Evolutionary conservation across 1,140 invertebrate genomes (phyloP).

Genomic region (Drosophila saltans): DNA sequence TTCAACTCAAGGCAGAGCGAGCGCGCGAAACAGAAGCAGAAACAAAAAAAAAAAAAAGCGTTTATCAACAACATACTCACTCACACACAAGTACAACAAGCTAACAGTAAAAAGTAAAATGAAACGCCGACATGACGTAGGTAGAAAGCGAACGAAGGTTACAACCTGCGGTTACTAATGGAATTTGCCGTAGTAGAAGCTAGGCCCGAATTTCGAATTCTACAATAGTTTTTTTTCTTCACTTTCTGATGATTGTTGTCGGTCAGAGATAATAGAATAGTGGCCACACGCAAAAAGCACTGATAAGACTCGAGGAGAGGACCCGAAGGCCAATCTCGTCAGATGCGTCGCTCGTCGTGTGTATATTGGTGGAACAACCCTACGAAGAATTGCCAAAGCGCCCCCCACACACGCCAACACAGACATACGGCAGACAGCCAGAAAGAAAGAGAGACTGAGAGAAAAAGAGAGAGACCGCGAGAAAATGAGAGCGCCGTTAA

Average conservation of each 20-base stretch:
- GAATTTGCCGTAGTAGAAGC: slow-evolving; percentile 49
- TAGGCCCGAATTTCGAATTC: slow-evolving; percentile 36
- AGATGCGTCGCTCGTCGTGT: slow-evolving; percentile 9
- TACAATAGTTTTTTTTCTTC: slow-evolving; percentile 49
- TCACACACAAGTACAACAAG: slow-evolving; percentile 15
- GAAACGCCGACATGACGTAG: slow-evolving; percentile 58
- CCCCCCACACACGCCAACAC: slow-evolving; percentile 8
- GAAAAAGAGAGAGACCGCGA: slow-evolving; percentile 19
- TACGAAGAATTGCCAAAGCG: slow-evolving; percentile 4
- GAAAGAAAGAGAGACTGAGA: slow-evolving; percentile 5
- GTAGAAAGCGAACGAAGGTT: slow-evolving; percentile 35
- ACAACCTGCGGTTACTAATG: slow-evolving; percentile 41
- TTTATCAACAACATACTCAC: slow-evolving; percentile 28
- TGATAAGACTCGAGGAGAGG: slow-evolving; percentile 52
- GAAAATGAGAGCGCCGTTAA: slow-evolving; percentile 13
- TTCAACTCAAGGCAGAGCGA: slow-evolving; percentile 43
- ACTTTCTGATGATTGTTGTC: slow-evolving; percentile 3
- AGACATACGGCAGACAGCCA: neutral
- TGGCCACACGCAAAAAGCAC: slow-evolving; percentile 64
- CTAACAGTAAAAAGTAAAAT: slow-evolving; percentile 59
- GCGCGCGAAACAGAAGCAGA: slow-evolving; percentile 31
- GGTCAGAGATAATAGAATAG: slow-evolving; percentile 71
- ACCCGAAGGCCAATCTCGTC: slow-evolving; percentile 15
- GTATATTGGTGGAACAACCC: slow-evolving; percentile 44
- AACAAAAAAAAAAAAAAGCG: slow-evolving; percentile 31